Evolutionary conservation across 2,888 invertebrate genomes (phyloP), one percentile per base, ranked within the genome.

Genomic region (Lydus trimaculatus): DNA sequence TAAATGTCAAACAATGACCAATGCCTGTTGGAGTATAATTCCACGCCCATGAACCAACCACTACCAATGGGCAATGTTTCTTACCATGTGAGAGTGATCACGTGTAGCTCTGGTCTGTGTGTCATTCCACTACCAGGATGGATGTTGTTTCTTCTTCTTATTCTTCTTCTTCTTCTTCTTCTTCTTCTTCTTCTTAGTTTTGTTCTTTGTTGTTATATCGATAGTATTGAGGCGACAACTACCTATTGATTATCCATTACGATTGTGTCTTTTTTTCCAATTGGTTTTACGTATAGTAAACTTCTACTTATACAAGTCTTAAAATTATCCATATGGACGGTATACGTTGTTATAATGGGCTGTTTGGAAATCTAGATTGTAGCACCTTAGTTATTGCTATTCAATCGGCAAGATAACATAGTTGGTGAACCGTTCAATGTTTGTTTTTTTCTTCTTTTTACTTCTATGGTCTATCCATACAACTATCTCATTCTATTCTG

Each of bases 201-300:
- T n/a, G n/a, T n/a, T n/a, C n/a, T n/a, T 43, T 62, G 59, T 59
- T 61, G 17, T 43, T 43, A 43, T 43, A 5, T 43, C 20, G 20
- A 48, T 48, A 11, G 33, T 17, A 65, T 64, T 62, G 63, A 61
- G 67, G 70, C 74, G 75, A 75, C 73, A 71, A 72, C 71, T 74
- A 48, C 63, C 72, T 71, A 77, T 75, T 72, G 76, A 77, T 78
- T 76, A 77, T 77, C 75, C 78, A 58, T 67, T 76, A 76, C 77
- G 76, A 78, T 78, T 20, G 20, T 20, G 48, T 20, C 3, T 20
- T 20, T 48, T 48, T 74, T 63, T 60, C 65, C 62, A 67, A 64
- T 65, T 67, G 60, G 63, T 58, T 64, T 64, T 70, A 17, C 28
- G n/a, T n/a, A n/a, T n/a, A n/a, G n/a, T n/a, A n/a, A n/a, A n/a